Conservation (phyloP, 2,888 invertebrate genomes). For the Pyrrhia umbra region DNA sequence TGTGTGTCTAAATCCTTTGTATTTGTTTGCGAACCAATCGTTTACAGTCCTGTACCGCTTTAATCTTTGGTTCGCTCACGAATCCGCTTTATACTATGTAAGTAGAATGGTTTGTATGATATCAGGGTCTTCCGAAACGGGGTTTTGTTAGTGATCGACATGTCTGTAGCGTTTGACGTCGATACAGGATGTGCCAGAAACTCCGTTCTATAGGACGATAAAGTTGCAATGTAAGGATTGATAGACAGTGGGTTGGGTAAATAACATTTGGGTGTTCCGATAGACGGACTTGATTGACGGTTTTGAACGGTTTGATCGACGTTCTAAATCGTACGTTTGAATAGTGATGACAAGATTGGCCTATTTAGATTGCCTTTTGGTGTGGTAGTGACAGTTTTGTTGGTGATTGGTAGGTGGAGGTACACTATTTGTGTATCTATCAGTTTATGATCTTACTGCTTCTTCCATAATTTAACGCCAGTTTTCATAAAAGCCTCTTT, state of each 20-base stretch:
- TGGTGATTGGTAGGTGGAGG: background rate
- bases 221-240: constrained; percentile 20
- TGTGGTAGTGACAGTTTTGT: background rate
- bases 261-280: constrained; percentile 5
- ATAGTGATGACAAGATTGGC: constrained; percentile 7
- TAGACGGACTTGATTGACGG: constrained; percentile 19
- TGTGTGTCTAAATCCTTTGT: constrained; percentile 52
- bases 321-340: constrained; percentile 1
- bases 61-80: constrained; percentile 45
- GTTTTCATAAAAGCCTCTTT: too few species aligned
- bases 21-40: constrained; percentile 45
- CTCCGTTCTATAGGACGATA: constrained; percentile 13
- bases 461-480: too few species aligned
- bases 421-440: background rate
- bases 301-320: constrained; percentile 5
- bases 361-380: constrained; percentile 6
- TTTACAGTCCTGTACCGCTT: constrained; percentile 31
- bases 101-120: constrained; percentile 20
- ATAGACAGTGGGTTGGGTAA: constrained; percentile 11
- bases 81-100: constrained; percentile 25
- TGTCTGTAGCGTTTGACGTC: constrained; percentile 30
- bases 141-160: constrained; percentile 44
- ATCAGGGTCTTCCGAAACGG: constrained; percentile 18
- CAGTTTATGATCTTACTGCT: background rate
- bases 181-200: constrained; percentile 41